A percentile compares a stretch with the other conserved stretches of the same genome.
These are phyloP conservation scores for Limosa lapponica DNA, from an alignment of 2,797 vertebrate species.

Conservation along the genomic window DNA sequence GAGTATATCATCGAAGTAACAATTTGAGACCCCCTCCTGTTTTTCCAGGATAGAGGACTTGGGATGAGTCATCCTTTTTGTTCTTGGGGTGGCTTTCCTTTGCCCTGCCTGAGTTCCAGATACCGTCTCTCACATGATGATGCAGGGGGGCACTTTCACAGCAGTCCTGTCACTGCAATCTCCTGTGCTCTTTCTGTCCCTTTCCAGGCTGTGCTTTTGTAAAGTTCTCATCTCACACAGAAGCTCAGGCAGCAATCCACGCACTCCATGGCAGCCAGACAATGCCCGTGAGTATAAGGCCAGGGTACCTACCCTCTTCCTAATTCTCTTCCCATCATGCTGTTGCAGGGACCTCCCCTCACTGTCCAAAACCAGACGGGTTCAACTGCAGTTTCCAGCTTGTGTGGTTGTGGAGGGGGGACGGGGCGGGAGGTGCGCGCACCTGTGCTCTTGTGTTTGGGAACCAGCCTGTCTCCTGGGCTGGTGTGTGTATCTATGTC, in stretches of 20 bases:
- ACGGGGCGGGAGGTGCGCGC: background rate
- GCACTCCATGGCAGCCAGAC: constrained; percentile 98
- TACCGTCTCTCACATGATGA: background rate
- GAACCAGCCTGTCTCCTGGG: background rate
- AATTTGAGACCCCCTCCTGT: background rate
- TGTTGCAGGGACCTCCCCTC: background rate
- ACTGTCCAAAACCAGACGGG: background rate
- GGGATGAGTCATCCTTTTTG: background rate
- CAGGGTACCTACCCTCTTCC: background rate
- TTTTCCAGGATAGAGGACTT: constrained; percentile 1
- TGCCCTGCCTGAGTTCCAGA: background rate
- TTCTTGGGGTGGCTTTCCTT: constrained; percentile 14
- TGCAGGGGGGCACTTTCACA: background rate
- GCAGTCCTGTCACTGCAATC: constrained; percentile 50
- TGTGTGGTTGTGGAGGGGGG: background rate
- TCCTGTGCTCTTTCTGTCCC: constrained; percentile 52
- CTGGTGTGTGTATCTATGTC: background rate
- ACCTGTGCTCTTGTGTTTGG: background rate
- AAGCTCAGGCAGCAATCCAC: constrained; percentile 97
- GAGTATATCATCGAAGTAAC: background rate
- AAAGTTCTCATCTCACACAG: constrained; percentile 96
- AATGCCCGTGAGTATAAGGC: constrained; percentile 92
- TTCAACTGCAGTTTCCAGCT: background rate
- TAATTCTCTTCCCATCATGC: background rate
- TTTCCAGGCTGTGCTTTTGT: constrained; percentile 91